Base-by-base conservation (phyloP, 1,140 invertebrate genomes). In the Cryptotermes secundus region DNA sequence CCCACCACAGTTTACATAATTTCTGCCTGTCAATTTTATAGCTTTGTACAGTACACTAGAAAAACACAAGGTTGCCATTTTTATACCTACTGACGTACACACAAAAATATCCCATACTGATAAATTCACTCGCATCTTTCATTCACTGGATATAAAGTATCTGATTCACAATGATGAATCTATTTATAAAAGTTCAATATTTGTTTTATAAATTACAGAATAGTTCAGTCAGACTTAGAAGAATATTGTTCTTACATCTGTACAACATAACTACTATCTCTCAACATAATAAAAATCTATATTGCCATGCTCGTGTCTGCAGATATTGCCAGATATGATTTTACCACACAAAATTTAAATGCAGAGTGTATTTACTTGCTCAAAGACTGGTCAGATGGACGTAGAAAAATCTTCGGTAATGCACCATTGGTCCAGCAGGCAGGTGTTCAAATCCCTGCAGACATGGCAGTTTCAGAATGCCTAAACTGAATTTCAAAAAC, bases 161-260 rank as follows among this genome's bases (percentile, higher is more conserved):
- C 38, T 82, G 36, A 82, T 45, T 45, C 81, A 45, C 24, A 82
- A 45, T 82, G 36, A 45, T 53, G 36, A 53, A 45, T 82, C 45
- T 45, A n/a, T 82, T 45, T 82, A 82, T 45, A 82, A 82, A 45
- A 45, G 36, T 82, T 82, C 36, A 34, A 36, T 82, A 34, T 82
- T 45, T 82, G 26, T 82, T 45, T 82, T 82, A 16, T 45, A 82
- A 45, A 45, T 45, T 82, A 82, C 31, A 45, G 81, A 45, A 82
- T 82, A 45, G 45, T 82, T 82, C 81, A 45, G 53, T 82, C 81
- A 82, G 81, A 53, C 81, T 82, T 82, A 82, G 81, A 82, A 82
- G 81, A 82, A 82, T 45, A 45, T 38, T 49, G 38, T 45, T 82
- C 81, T 38, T 31, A 82, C 45, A 82, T 45, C 45, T 82, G 36